Conservation (phyloP, 2,888 invertebrate genomes). For the Ferrisia virgata region DNA sequence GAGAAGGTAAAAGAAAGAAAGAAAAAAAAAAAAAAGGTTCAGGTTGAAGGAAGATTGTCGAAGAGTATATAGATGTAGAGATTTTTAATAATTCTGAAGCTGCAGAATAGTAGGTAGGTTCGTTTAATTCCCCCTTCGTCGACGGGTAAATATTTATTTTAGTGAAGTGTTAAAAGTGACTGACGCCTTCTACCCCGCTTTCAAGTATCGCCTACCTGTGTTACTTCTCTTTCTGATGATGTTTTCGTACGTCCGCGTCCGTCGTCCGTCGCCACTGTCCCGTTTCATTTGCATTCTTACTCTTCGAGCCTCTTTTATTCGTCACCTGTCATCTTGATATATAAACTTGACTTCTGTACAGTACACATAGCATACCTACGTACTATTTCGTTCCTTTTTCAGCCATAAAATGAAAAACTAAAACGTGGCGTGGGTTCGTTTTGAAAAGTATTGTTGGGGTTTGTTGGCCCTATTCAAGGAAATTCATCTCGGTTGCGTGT, state of each 20-base stretch:
- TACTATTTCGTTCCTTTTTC: conserved; percentile 6
- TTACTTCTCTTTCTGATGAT: conserved; percentile 21
- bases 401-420: conserved; percentile 19
- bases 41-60: background rate
- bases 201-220: conserved; percentile 34
- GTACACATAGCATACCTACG: too few relatives aligned
- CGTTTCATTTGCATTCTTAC: conserved; percentile 20
- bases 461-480: background rate
- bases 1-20: too few relatives aligned
- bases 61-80: background rate
- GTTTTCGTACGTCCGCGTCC: background rate
- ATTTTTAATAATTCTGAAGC: conserved; percentile 27
- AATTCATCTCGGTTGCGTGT: too few relatives aligned
- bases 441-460: background rate
- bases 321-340: conserved; percentile 43
- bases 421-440: conserved; percentile 32
- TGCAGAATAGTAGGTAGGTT: conserved; percentile 33
- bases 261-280: background rate
- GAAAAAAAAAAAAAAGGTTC: conserved; percentile 25
- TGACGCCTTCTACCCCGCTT: conserved; percentile 7
- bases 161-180: conserved; percentile 42
- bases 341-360: conserved; percentile 45
- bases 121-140: conserved; percentile 40
- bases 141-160: conserved; percentile 42
- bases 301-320: conserved; percentile 40